Base-by-base conservation (phyloP, 2,888 invertebrate species). In the Sicus ferrugineus region DNA sequence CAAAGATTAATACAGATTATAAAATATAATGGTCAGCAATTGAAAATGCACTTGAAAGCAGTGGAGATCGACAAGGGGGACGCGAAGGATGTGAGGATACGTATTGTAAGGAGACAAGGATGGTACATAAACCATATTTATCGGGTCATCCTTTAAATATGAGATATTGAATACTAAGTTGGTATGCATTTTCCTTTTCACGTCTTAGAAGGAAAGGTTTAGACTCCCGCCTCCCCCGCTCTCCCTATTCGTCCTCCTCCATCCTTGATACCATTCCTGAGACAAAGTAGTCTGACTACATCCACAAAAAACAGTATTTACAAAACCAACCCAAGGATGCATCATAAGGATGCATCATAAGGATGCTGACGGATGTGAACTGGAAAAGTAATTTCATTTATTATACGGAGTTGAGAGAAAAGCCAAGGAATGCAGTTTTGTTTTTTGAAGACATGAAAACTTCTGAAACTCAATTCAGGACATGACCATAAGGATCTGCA, bases 11-110 rank as follows among this genome's bases (percentile, higher is more conserved):
- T 38, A 65, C 23, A 38, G 65, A 38, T 63, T 52, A 26, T 31
- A 34, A 31, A 54, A 65, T 38, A 52, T 64, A 63, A 59, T 52
- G 52, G 52, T 52, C 54, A 54, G 54, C 23, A 23, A 28, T 16
- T 26, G 54, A 11, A 54, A 61, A 61, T 19, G 19, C n/a, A 21
- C 3, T 42, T 9, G n/a, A 42, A 42, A 34, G 34, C n/a, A n/a
- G n/a, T n/a, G 14, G 34, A 34, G 34, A 34, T 7, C 7, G 34
- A 34, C 34, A 34, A 34, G 14, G 2, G 2, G 34, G 14, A 34
- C 7, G 34, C 2, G 34, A 34, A 34, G 34, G 34, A 34, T 34
- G 34, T 34, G 1, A n/a, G n/a, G n/a, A n/a, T n/a, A n/a, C n/a
- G n/a, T n/a, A n/a, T n/a, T n/a, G n/a, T n/a, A n/a, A n/a, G n/a